Conservation (phyloP, 2,888 invertebrate genomes). For the Enoplolaimus lenunculus region DNA sequence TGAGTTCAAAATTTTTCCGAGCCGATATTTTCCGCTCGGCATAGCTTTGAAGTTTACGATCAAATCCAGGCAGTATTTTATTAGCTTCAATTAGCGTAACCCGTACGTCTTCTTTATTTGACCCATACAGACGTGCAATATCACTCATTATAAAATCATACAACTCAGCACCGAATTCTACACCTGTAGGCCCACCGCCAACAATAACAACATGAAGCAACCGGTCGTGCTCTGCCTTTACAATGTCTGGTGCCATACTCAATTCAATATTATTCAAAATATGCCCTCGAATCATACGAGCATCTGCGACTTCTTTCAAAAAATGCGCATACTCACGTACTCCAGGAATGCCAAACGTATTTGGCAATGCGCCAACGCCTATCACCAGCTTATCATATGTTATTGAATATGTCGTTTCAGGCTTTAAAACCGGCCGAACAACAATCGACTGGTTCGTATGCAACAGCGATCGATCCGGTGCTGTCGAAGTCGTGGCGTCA, state of each 20-base stretch:
- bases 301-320: constrained; percentile 43
- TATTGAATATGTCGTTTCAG: constrained; percentile 33
- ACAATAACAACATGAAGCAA: constrained; percentile 43
- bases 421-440: constrained; percentile 37
- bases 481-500: too few relatives aligned
- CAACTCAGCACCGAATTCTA: constrained; percentile 45
- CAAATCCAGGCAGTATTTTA: constrained; percentile 42
- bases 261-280: constrained; percentile 42
- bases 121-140: constrained; percentile 39
- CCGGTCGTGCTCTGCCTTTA: constrained; percentile 35
- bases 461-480: neutral
- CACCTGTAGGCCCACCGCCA: constrained; percentile 46
- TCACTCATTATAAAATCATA: constrained; percentile 44
- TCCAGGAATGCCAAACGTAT: constrained; percentile 44
- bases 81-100: constrained; percentile 42
- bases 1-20: constrained; percentile 39
- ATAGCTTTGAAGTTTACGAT: constrained; percentile 39
- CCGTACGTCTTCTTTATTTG: constrained; percentile 33
- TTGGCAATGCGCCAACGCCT: constrained; percentile 43
- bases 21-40: constrained; percentile 43
- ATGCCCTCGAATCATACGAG: constrained; percentile 40
- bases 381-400: constrained; percentile 43
- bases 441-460: constrained; percentile 29
- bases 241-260: constrained; percentile 38
- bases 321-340: constrained; percentile 43